These are phyloP conservation scores for Chironomus tepperi DNA, from an alignment of 1,140 invertebrate genomes.

Conservation along the genomic window DNA sequence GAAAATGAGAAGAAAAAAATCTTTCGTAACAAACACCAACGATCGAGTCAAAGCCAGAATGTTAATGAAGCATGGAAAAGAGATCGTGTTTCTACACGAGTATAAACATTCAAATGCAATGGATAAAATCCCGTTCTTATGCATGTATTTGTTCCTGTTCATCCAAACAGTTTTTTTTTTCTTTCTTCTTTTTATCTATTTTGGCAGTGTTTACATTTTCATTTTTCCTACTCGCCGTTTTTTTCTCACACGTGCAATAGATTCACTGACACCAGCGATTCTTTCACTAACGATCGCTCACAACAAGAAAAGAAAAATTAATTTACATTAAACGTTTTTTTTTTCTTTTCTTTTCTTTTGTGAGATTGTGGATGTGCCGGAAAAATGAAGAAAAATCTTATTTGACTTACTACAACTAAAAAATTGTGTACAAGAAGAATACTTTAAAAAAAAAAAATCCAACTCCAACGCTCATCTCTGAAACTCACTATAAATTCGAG, in stretches of 20 bases:
- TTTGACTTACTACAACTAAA: background rate
- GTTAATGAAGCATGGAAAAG: conserved; percentile 19
- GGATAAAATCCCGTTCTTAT: background rate
- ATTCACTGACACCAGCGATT: background rate
- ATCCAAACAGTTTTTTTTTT: conserved; percentile 12
- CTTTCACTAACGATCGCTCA: background rate
- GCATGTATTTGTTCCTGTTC: background rate
- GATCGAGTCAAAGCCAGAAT: background rate
- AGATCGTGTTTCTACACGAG: background rate
- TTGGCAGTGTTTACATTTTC: conserved; percentile 18
- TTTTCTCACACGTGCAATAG: background rate
- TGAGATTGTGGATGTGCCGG: background rate
- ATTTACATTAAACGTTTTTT: too few species aligned
- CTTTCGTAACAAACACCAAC: background rate
- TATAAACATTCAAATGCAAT: background rate
- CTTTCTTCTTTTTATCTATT: too few species aligned
- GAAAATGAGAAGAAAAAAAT: background rate
- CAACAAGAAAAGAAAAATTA: background rate
- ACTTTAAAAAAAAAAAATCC: too few species aligned
- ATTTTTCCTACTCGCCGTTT: background rate
- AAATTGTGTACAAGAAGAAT: background rate
- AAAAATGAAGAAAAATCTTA: background rate
- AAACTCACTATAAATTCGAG: conserved; percentile 16
- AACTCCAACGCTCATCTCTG: conserved; percentile 15
- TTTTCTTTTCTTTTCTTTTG: background rate